Evolutionary conservation across 2,888 invertebrate species (phyloP), one percentile per base, ranked within the genome.

Genomic region (Acleris literana): DNA sequence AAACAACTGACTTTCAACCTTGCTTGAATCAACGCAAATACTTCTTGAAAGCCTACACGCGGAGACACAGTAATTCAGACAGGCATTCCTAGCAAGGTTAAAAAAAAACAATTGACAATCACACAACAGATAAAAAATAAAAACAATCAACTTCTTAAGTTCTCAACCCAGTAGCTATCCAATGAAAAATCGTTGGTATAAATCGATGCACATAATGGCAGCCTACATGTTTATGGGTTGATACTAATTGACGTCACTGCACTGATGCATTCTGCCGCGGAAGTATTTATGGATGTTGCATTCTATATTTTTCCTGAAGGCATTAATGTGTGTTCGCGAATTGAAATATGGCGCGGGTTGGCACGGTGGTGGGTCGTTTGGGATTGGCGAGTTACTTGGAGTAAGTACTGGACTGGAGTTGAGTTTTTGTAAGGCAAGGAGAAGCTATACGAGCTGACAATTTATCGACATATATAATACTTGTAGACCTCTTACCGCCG

Each of bases 301-400:
- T 85, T 78, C 80, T 77, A 85, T 87, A 89, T 86, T 88, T 88
- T 88, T 87, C 82, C 78, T 79, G 73, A 82, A 82, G 82, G 81
- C 82, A 84, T 83, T 85, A 86, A 85, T 84, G 84, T 78, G 78
- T 84, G 84, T 84, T 84, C 79, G 84, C 79, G 74, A 86, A 88
- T 83, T 88, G 87, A 89, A 82, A 88, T 89, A 88, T 82, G 76
- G 77, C 63, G 73, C 70, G 65, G 73, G 70, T 75, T 79, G 78
- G 75, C 75, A 39, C 60, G 57, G 44, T 20, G 29, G 65, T 11
- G 46, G 44, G 13, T 1, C 56, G 56, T 66, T 60, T 57, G 56
- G 20, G 52, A 5, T 20, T 39, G 33, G 16, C 11, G 17, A 59
- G 59, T 51, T 20, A 51, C 59, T 64, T 20, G 51, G 17, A 17